Evolutionary conservation across 2,113 vertebrate genomes (phyloP), one percentile per base, ranked within the genome.

Genomic region (Penelope pileata): DNA sequence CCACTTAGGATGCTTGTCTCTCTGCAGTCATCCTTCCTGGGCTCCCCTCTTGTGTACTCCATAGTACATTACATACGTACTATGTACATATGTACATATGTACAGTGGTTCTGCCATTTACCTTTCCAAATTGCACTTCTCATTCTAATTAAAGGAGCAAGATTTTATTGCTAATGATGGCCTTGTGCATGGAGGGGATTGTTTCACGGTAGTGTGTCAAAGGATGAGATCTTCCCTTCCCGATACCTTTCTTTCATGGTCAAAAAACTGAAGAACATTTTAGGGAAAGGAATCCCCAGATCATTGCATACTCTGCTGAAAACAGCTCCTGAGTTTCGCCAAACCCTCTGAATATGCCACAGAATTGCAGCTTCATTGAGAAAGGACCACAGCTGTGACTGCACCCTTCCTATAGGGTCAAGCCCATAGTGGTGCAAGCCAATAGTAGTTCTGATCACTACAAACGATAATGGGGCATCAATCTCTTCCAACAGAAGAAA

Each of bases 111-210:
- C 89, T 94, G 93, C 59, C 9, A 2, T 74, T 89, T 74, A 69
- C 66, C 59, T 82, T 78, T 38, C 32, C 85, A 75, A 96, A 91
- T 13, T 7, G 0, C 51, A 66, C 93, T 95, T 91, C 89, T 90
- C 29, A 34, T 81, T 72, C 79, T 92, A 81, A 85, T 88, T 83
- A 74, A 66, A 48, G 56, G 27, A 81, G 38, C 24, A 8, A 30
- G 3, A 26, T 5, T 63, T 90, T 72, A 18, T 69, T 77, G 50
- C n/a, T 56, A 78, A n/a, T 38, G 40, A n/a, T 51, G 74, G 56
- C 40, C 30, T 27, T 40, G 22, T 36, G 12, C 51, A 36, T 3
- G 16, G 32, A 90, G 67, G 42, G 82, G 42, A 56, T 22, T 8
- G 1, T 73, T n/a, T 48, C 72, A 22, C 5, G 8, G 67, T 38